Base-by-base conservation (phyloP, 2,888 invertebrate genomes). In the Sthenelais limicola region DNA sequence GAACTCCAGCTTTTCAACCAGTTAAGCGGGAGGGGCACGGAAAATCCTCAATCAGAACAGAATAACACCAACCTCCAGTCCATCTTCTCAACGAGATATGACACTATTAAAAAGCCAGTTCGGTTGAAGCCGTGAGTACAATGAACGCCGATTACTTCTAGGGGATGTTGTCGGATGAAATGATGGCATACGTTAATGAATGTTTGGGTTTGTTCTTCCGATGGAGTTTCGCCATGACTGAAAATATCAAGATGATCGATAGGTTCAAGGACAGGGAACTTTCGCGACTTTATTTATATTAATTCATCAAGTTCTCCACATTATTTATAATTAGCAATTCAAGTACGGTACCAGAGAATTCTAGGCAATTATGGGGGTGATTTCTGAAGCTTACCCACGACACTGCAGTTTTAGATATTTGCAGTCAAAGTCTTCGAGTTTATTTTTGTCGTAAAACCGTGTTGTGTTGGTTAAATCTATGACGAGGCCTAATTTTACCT, bases 81-180 rank as follows among this genome's bases (percentile, higher is more conserved):
- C 83, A 93, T 89, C 76, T 92, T 92, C 84, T 95, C 93, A 3
- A 97, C 94, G 88, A 99, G 91, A 88, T 94, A 99, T 0, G 96
- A 93, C 32, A 93, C 92, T 68, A 99, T 93, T 5, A 99, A 90
- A 85, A 98, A 99, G 0, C 99, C 99, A 7, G 98, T 98, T 80
- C 99, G 91, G 87, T 99, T 99, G 88, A 98, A 99, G 0, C 99
- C 99, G 88, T 99, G 99, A 0, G 99, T 98, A 84, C 97, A 98
- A 86, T 97, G 97, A 7, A 98, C 93, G 35, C 91, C 94, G 78
- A 94, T 92, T 58, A 91, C 87, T 82, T 95, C 92, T 73, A 94
- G 86, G 0, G 97, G 97, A 83, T 94, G 91, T 77, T 94, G 91
- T 26, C 90, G 89, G 35, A 95, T 92, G 84, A 95, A 98, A 76